phyloP scores from a whole-genome alignment of 1,140 invertebrate genomes.

The Drosophila sucinea region DNA sequence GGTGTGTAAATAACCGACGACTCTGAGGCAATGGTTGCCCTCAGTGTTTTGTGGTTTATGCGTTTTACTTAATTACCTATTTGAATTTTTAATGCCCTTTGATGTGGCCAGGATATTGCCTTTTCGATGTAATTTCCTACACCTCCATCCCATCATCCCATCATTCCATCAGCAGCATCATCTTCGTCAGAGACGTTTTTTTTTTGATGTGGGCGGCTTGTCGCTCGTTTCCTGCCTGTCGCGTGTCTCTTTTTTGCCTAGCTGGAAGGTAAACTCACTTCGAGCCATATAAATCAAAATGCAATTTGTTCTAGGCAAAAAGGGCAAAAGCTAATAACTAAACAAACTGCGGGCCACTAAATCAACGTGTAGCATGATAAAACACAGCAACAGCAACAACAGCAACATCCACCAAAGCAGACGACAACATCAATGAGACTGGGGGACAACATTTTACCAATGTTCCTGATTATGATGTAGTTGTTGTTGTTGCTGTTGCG shows the following conservation, averaged over 20 bases:
- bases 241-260: conserved; percentile 29
- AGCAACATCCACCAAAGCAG: conserved; percentile 3
- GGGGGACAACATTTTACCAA: conserved; percentile 54
- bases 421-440: conserved; percentile 6
- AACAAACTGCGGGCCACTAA: conserved; percentile 80
- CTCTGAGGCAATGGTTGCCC: conserved; percentile 26
- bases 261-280: conserved; percentile 71
- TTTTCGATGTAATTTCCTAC: conserved; percentile 50
- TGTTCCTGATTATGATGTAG: conserved; percentile 73
- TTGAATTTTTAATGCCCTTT: conserved; percentile 76
- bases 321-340: conserved; percentile 79
- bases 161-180: conserved; percentile 4
- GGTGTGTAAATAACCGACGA: conserved; percentile 73
- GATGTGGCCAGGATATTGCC: conserved; percentile 59
- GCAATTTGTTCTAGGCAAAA: conserved; percentile 78
- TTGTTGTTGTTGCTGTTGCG: conserved; percentile 16
- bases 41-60: conserved; percentile 67
- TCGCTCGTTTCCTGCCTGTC: conserved; percentile 59
- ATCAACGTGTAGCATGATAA: conserved; percentile 72
- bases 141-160: conserved; percentile 16
- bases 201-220: conserved; percentile 70
- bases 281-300: conserved; percentile 74
- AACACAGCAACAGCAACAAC: conserved; percentile 24
- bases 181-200: conserved; percentile 1
- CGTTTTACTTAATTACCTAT: conserved; percentile 81